Conservation (phyloP, 2,797 vertebrate species). For the Margarornis squamiger region DNA sequence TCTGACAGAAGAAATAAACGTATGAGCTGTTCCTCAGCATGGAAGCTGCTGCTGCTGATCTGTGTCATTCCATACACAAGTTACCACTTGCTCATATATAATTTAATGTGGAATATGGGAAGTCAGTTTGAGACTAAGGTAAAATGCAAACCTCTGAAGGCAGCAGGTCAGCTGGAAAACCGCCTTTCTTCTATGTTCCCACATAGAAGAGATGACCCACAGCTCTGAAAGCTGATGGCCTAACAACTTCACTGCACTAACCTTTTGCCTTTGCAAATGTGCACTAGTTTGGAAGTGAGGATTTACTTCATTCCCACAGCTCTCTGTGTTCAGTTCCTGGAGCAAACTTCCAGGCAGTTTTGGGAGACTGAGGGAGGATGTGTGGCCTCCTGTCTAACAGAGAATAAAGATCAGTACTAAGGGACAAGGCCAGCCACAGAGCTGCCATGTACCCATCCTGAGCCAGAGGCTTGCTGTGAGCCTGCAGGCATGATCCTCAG, state of each 20-base stretch:
- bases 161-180: background rate
- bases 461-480: background rate
- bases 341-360: background rate
- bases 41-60: background rate
- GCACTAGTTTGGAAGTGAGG: background rate
- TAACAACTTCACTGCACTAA: background rate
- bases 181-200: fast-evolving
- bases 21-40: background rate
- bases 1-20: background rate
- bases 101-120: background rate
- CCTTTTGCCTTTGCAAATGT: background rate
- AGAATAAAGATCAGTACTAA: background rate
- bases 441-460: fast-evolving
- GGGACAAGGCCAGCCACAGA: background rate
- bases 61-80: background rate
- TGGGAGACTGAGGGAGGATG: background rate
- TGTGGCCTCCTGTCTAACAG: background rate
- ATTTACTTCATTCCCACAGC: background rate
- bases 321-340: background rate
- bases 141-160: conserved; percentile 3
- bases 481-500: background rate
- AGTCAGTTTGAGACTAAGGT: background rate
- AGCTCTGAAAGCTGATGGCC: background rate
- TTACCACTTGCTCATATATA: background rate
- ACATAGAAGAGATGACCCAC: background rate